Evolutionary conservation across 1,140 invertebrate species (phyloP), one percentile per base, ranked within the genome.

Genomic region (Venturia canescens): DNA sequence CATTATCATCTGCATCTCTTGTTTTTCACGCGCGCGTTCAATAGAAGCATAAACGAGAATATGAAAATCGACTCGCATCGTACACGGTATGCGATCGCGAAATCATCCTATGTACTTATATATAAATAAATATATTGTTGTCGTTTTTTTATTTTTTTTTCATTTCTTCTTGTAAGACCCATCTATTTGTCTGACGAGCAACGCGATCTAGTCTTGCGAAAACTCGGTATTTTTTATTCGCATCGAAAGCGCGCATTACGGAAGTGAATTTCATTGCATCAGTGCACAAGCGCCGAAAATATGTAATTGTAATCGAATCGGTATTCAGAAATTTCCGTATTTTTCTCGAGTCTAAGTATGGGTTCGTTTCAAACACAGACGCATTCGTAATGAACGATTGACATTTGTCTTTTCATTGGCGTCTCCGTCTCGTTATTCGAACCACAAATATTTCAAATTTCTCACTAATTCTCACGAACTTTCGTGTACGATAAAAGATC

Each of bases 21-120:
- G 60, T 63, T 63, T 53, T 63, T 63, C 23, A 63, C 9, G 21
- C 60, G n/a, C n/a, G n/a, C n/a, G n/a, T n/a, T n/a, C n/a, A n/a
- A n/a, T 63, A 3, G 27, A 63, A 26, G 3, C 23, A 63, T 1
- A 63, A 27, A 63, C n/a, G 21, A 63, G 27, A 63, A 63, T 16
- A 63, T 23, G 27, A 7, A n/a, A 63, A 18, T 63, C 60, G 23
- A 76, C 38, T 53, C 16, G 63, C 38, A 63, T 60, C 50, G 44
- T 18, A 48, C 9, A 31, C 2, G 44, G 31, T 63, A 71, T 71
- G 44, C 31, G 69, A 44, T 71, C n/a, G 26, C 69, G 21, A 21
- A 71, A 71, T 69, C 29, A 31, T 69, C 26, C n/a, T 2, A 48
- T 60, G 72, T 76, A 60, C 72, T 76, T 60, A 76, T 60, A 21